Conservation (phyloP, 2,113 vertebrate species). For the Canis aureus region DNA sequence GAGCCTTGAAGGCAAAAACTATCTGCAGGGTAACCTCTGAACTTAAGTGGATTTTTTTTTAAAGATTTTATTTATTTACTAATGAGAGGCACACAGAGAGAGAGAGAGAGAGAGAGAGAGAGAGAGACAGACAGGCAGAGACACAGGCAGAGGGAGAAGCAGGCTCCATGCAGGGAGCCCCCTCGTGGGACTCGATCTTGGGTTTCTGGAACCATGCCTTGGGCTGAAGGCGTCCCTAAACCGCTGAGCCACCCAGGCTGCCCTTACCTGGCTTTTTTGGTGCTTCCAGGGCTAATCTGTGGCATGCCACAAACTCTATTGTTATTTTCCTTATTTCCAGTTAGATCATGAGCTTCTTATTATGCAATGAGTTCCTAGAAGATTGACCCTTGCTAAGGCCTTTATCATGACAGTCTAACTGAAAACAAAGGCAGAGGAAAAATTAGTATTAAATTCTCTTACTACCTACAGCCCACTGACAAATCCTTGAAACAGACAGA, state of each 20-base stretch:
- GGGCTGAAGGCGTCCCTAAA: no score
- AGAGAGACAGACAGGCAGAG: no score
- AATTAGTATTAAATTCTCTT: not conserved
- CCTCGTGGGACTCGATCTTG: no score
- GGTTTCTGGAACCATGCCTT: no score
- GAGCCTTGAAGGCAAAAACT: not conserved
- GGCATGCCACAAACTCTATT: not conserved
- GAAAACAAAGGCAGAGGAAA: not conserved
- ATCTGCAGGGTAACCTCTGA: not conserved
- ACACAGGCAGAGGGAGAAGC: no score
- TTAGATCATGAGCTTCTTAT: not conserved
- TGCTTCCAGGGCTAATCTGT: not conserved
- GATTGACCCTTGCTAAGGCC: not conserved
- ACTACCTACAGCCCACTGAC: not conserved
- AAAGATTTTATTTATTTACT: no score
- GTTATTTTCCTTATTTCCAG: not conserved
- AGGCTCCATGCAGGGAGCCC: no score
- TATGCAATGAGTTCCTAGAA: not conserved
- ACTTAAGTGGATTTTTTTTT: not conserved
- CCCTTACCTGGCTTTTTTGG: not conserved
- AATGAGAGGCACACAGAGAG: no score
- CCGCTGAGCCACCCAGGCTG: no score
- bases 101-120: no score
- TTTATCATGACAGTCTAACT: not conserved
- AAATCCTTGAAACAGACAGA: not conserved